phyloP scores from a whole-genome alignment of 1,140 invertebrate genomes.

The Papilio aristodemus region DNA sequence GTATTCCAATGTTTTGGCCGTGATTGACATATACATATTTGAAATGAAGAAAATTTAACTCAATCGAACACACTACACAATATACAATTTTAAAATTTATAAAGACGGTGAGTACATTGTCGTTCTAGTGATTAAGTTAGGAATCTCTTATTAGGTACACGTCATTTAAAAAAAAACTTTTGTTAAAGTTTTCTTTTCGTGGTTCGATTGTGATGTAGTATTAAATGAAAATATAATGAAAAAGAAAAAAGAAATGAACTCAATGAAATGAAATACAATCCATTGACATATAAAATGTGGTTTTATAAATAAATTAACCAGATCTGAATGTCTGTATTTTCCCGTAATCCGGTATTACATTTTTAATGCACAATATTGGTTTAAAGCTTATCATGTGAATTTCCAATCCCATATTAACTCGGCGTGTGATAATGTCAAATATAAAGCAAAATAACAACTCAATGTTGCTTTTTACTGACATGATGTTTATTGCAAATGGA shows the following conservation, averaged over 20 bases:
- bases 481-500: neutral
- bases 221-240: too few relatives aligned
- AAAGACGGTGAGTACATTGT: too few relatives aligned
- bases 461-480: slow-evolving; percentile 5
- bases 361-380: slow-evolving; percentile 2
- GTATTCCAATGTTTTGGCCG: slow-evolving; percentile 10
- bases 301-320: neutral
- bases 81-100: too few relatives aligned
- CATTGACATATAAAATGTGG: neutral
- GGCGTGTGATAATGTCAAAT: slow-evolving; percentile 10
- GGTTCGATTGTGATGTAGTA: too few relatives aligned
- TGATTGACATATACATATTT: slow-evolving; percentile 2
- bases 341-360: neutral
- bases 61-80: too few relatives aligned
- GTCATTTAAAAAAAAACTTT: too few relatives aligned
- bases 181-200: too few relatives aligned
- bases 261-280: too few relatives aligned
- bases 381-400: slow-evolving; percentile 15
- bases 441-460: slow-evolving; percentile 2
- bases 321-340: neutral
- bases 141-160: too few relatives aligned
- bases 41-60: too few relatives aligned
- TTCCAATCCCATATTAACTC: neutral
- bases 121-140: too few relatives aligned
- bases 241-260: too few relatives aligned